Evolutionary conservation across 2,888 invertebrate species (phyloP).

Genomic region (Metalampra italica): DNA sequence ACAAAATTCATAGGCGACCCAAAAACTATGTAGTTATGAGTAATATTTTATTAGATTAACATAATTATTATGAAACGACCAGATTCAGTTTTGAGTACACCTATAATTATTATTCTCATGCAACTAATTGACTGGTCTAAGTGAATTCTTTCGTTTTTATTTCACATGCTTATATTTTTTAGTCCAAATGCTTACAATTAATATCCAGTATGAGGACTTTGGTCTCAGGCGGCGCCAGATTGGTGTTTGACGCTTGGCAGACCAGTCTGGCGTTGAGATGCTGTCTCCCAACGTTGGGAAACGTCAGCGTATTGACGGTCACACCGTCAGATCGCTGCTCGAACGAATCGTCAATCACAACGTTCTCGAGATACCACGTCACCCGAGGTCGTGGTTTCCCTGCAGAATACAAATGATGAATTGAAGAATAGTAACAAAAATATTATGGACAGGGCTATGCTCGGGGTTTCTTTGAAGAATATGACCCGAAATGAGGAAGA

Average conservation of each 20-base stretch:
- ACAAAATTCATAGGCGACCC: no score
- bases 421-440: background rate
- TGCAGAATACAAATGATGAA: constrained; percentile 33
- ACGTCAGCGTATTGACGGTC: constrained; percentile 88
- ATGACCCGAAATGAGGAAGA: no score
- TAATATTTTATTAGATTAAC: no score
- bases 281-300: constrained; percentile 88
- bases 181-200: constrained; percentile 85
- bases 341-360: constrained; percentile 89
- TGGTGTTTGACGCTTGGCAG: constrained; percentile 93
- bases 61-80: no score
- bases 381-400: constrained; percentile 88
- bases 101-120: no score
- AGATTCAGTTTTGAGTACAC: no score
- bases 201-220: constrained; percentile 90
- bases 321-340: constrained; percentile 83
- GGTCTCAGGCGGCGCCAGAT: constrained; percentile 86
- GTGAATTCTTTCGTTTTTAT: no score
- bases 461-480: no score
- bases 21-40: no score
- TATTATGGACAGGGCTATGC: no score
- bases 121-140: no score
- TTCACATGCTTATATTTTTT: no score
- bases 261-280: constrained; percentile 90
- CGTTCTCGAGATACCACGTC: constrained; percentile 91